Base-by-base conservation (phyloP, 2,888 invertebrate genomes). In the Drosophila gaucha region DNA sequence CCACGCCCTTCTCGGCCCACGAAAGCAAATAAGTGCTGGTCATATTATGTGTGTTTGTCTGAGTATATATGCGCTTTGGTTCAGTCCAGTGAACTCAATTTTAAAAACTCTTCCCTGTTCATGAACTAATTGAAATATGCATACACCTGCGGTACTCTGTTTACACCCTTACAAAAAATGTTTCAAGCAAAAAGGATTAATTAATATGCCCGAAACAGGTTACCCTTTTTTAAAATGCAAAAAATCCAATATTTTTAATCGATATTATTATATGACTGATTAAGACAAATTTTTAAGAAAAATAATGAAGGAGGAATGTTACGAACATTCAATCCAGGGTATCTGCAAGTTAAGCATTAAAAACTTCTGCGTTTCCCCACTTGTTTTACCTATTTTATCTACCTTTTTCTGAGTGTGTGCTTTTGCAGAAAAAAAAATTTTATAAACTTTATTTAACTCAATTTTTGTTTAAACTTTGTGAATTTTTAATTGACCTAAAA, bases 31-130 rank as follows among this genome's bases (percentile, higher is more conserved):
- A 56, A 35, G 52, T 54, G 56, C 22, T 54, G 57, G 41, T 62
- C 60, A 58, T 36, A 58, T 52, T 52, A 62, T 62, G 36, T 58
- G 5, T 36, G 41, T 31, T 1, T 28, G 55, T 43, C 24, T 30
- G 52, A 51, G 8, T 18, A 22, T 36, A 24, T 47, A 38, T 64
- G 64, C 39, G 58, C 41, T 65, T 75, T 69, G 57, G 47, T 73
- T 77, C 78, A 77, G 73, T 77, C 78, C 73, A 74, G 57, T 74
- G 73, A 74, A 74, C 73, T 77, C 60, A 16, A 77, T 77, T 58
- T 73, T 30, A n/a, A 44, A 72, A 76, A 52, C 51, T 71, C 58
- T 49, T 59, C 24, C 41, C 66, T 64, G 66, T 38, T 76, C 47
- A 58, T 72, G 72, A 72, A 64, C 72, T 71, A 56, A 35, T 58